Evolutionary conservation across 2,888 invertebrate species (phyloP).

Genomic region (Hemithea aestivaria): DNA sequence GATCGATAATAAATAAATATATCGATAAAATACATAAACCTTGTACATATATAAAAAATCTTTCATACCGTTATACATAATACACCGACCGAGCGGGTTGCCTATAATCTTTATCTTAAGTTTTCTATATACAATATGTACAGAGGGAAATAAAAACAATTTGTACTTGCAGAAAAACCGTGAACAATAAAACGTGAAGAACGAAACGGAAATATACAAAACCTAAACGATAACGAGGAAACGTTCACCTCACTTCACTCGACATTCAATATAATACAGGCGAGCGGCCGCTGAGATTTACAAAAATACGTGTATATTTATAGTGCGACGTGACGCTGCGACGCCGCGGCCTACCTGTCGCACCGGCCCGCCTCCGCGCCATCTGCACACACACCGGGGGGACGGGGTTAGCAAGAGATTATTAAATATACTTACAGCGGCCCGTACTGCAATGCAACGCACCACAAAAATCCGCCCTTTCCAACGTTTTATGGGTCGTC

Average conservation of each 20-base stretch:
- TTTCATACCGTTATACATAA: slow-evolving; percentile 62
- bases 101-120: slow-evolving; percentile 54
- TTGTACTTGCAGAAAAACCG: slow-evolving; percentile 79
- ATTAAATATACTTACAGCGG: too few relatives aligned
- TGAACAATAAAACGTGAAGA: slow-evolving; percentile 57
- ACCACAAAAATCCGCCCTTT: too few relatives aligned
- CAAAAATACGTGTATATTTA: slow-evolving; percentile 50
- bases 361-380: slow-evolving; percentile 47
- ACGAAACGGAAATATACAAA: slow-evolving; percentile 67
- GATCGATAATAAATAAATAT: slow-evolving; percentile 68
- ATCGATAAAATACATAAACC: slow-evolving; percentile 70
- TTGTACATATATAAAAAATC: slow-evolving; percentile 70
- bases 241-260: slow-evolving; percentile 34
- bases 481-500: too few relatives aligned
- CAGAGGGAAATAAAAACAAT: slow-evolving; percentile 78
- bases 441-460: too few relatives aligned
- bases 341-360: slow-evolving; percentile 54
- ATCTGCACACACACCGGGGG: too few relatives aligned
- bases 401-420: too few relatives aligned
- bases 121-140: slow-evolving; percentile 77
- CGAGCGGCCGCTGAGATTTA: slow-evolving; percentile 59
- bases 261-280: slow-evolving; percentile 50
- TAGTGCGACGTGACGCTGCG: slow-evolving; percentile 11
- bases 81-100: slow-evolving; percentile 52
- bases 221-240: slow-evolving; percentile 41